These are phyloP conservation scores for Melanchra persicariae DNA, from an alignment of 2,888 invertebrate genomes.

Conservation along the genomic window DNA sequence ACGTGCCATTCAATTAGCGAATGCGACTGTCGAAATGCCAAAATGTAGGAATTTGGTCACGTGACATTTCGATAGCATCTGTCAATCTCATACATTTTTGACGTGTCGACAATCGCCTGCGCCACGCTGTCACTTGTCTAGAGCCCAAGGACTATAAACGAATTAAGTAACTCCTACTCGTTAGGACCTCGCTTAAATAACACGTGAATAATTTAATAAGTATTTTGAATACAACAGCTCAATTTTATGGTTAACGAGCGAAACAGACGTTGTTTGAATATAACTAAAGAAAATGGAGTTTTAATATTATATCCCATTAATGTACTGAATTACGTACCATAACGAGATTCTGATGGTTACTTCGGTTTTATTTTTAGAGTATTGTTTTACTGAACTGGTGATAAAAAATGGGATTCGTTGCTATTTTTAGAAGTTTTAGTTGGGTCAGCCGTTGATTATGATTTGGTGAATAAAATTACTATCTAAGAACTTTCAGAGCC, in stretches of 20 bases:
- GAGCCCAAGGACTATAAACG: too few relatives aligned
- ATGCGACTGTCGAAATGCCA: too few relatives aligned
- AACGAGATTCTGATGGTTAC: conserved; percentile 49
- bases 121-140: too few relatives aligned
- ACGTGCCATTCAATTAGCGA: too few relatives aligned
- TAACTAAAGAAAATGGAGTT: conserved; percentile 39
- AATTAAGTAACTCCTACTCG: neutral
- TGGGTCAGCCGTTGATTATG: too few relatives aligned
- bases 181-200: neutral
- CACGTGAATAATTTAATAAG: conserved; percentile 14
- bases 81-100: too few relatives aligned
- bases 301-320: conserved; percentile 47
- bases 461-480: neutral
- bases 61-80: too few relatives aligned
- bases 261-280: neutral
- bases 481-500: too few relatives aligned
- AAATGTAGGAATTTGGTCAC: too few relatives aligned
- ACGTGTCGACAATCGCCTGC: too few relatives aligned
- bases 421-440: neutral
- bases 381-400: conserved; percentile 1
- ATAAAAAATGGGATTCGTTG: neutral
- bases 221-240: conserved; percentile 2
- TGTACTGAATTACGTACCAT: conserved; percentile 28
- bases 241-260: conserved; percentile 39
- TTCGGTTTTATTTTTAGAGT: conserved; percentile 16